Evolutionary conservation across 2,797 vertebrate species (phyloP).

Genomic region (Stomatorhinus walkeri): DNA sequence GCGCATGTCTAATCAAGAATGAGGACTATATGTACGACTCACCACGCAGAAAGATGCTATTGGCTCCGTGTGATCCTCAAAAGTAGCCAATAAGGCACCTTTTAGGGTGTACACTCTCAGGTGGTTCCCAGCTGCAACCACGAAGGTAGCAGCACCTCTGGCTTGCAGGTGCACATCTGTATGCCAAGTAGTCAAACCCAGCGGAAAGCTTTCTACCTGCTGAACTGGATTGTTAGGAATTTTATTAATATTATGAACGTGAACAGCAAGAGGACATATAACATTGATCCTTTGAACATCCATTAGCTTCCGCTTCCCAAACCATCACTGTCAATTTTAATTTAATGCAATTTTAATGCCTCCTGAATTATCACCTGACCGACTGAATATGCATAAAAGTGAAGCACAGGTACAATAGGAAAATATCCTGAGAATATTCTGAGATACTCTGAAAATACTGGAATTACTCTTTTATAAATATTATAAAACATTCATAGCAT

Average conservation of each 20-base stretch:
- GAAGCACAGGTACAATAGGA: neutral
- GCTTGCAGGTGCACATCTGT: conserved; percentile 52
- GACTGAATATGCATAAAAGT: neutral
- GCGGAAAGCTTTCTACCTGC: conserved; percentile 57
- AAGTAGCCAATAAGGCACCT: conserved; percentile 58
- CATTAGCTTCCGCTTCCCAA: neutral
- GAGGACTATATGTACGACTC: conserved; percentile 25
- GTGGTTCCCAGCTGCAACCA: conserved; percentile 35
- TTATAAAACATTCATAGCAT: neutral
- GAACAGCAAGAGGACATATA: neutral
- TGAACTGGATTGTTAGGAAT: conserved; percentile 38
- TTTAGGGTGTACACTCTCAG: conserved; percentile 56
- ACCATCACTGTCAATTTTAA: neutral
- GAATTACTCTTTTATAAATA: neutral
- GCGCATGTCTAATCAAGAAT: conserved; percentile 3
- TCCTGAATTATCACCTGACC: neutral
- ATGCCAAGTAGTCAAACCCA: conserved; percentile 22
- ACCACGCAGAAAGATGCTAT: conserved; percentile 72
- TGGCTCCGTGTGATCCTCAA: conserved; percentile 65
- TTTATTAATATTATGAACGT: neutral
- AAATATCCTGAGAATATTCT: neutral
- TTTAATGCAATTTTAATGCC: neutral
- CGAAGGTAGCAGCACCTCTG: conserved; percentile 53
- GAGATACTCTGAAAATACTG: neutral
- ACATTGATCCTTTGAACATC: neutral